These are phyloP conservation scores for Dipodomys spectabilis DNA, from an alignment of 2,113 vertebrate genomes.

Conservation along the genomic window DNA sequence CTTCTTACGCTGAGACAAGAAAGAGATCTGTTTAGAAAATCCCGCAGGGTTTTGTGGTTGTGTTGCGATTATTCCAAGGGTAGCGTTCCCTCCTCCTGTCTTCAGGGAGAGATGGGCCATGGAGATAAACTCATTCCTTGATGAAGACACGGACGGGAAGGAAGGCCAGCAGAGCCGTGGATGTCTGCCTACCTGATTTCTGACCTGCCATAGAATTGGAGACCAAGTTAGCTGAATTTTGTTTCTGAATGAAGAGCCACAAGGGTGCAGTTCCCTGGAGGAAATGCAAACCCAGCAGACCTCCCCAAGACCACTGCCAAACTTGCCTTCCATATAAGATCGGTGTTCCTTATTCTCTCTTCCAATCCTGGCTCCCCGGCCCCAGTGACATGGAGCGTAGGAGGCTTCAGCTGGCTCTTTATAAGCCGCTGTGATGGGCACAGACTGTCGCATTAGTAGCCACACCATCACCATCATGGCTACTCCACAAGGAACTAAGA, in stretches of 20 bases:
- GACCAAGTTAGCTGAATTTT: too few species aligned
- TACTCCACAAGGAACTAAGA: rapidly evolving
- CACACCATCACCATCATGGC: rapidly evolving
- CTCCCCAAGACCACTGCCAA: rapidly evolving
- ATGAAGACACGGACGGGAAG: background rate
- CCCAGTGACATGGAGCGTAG: rapidly evolving
- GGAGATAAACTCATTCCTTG: background rate
- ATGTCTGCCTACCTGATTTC: background rate
- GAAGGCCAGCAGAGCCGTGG: too few species aligned
- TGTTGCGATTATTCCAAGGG: background rate
- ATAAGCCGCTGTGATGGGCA: background rate
- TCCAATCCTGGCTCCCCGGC: background rate
- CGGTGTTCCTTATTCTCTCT: background rate
- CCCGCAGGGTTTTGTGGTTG: rapidly evolving
- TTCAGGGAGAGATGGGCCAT: background rate
- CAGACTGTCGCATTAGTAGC: rapidly evolving
- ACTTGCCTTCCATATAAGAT: rapidly evolving
- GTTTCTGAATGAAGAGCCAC: background rate
- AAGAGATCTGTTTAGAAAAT: background rate
- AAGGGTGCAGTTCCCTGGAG: background rate
- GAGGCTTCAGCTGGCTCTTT: background rate
- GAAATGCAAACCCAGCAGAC: rapidly evolving
- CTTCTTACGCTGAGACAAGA: background rate
- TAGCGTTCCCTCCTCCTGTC: background rate
- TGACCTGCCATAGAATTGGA: background rate